phyloP scores from a whole-genome alignment of 2,113 vertebrate species.

The cat (Felis catus) region F.catus_Fca126_mat1.0 CM031420.1:147505001-147505500 shows the following conservation, averaged over 20 bases:
- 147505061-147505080: not conserved
- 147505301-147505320: not conserved
- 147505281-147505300: too few species aligned
- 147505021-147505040: not conserved
- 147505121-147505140: not conserved
- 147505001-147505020: not conserved
- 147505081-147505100: not conserved
- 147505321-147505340: accelerated
- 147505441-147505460: not conserved
- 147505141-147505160: not conserved
- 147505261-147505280: not conserved
- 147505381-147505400: not conserved
- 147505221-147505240: not conserved
- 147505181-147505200: not conserved
- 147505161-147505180: not conserved
- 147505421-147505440: not conserved
- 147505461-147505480: not conserved
- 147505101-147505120: not conserved
- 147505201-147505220: not conserved
- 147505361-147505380: not conserved
- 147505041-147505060: not conserved
- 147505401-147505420: not conserved
- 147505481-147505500: not conserved
- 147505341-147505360: not conserved
- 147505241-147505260: not conserved